Evolutionary conservation across 2,113 vertebrate species (phyloP).

Genomic region (Carassius carassius): DNA sequence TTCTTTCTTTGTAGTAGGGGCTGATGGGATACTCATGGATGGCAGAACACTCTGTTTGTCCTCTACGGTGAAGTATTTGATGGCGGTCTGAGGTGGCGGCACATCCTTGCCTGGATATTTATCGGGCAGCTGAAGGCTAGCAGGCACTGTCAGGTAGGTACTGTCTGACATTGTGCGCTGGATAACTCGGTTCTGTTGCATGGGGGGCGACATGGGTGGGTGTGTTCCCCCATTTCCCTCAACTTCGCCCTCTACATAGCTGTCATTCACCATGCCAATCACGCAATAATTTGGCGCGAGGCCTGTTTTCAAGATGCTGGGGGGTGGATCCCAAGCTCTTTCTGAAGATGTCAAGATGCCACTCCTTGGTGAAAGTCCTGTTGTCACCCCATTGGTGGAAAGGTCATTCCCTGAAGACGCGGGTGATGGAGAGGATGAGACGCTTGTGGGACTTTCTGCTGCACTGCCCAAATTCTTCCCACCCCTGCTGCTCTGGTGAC

Average conservation of each 20-base stretch:
- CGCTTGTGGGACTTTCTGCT: slow-evolving; percentile 71
- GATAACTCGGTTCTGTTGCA: slow-evolving; percentile 78
- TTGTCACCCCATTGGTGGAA: slow-evolving; percentile 49
- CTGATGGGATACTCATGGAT: slow-evolving; percentile 12
- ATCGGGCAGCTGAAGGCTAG: slow-evolving; percentile 77
- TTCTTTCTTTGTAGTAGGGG: neutral
- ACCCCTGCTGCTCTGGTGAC: slow-evolving; percentile 30
- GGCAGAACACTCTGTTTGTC: slow-evolving; percentile 69
- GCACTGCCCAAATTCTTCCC: slow-evolving; percentile 65
- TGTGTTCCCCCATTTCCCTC: slow-evolving; percentile 46
- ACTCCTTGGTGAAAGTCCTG: slow-evolving; percentile 47
- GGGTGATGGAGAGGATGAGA: slow-evolving; percentile 64
- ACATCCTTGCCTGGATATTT: slow-evolving; percentile 73
- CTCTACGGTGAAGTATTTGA: slow-evolving; percentile 82
- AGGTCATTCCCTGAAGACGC: slow-evolving; percentile 62
- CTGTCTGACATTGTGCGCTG: slow-evolving; percentile 90
- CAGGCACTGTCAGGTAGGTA: slow-evolving; percentile 88
- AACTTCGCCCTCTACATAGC: slow-evolving; percentile 42
- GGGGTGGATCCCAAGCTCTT: slow-evolving; percentile 56
- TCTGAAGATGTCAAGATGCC: slow-evolving; percentile 51
- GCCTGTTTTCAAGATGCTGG: slow-evolving; percentile 22
- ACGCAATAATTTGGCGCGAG: slow-evolving; percentile 49
- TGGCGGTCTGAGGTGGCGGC: slow-evolving; percentile 68
- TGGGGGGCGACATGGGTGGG: slow-evolving; percentile 57
- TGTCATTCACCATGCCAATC: slow-evolving; percentile 53